Base-by-base conservation (phyloP, 1,140 invertebrate species). In the Drosophila lacteicornis region DNA sequence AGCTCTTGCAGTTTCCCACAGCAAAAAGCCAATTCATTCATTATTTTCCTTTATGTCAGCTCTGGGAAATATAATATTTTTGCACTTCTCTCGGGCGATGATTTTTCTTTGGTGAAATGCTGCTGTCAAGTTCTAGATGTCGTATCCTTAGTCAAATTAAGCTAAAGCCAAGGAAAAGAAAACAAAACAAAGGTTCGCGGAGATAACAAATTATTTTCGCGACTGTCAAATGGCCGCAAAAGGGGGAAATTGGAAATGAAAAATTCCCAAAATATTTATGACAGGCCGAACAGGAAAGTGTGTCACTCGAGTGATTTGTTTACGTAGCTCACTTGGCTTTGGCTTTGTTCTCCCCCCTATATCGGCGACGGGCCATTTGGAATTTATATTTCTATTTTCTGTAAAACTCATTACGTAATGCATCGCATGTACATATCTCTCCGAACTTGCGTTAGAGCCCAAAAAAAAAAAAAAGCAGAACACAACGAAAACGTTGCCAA, bases 281-380 rank as follows among this genome's bases (percentile, higher is more conserved):
- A 90, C 85, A 90, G 67, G 38, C 75, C 59, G 33, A 82, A 90
- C 86, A 90, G 79, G 56, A 90, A 90, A 85, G 70, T 90, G 60
- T 90, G 85, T 90, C 85, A 90, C 85, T 90, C 61, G 82, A 55
- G 55, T 90, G 85, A 90, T 90, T 90, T 90, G 86, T 90, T 90
- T 90, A 88, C 79, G 74, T 58, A 66, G 79, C 81, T 90, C 85
- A 90, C 70, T 90, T 73, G 49, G 43, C 57, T 78, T 90, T 73
- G 49, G 43, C 57, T 78, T 78, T 66, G 49, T 70, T 69, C 46
- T 65, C 27, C 46, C 40, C 45, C 40, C 56, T 45, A 38, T 11
- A 33, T 33, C 33, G 33, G 33, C 33, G 33, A 38, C 47, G 25
- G 67, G 33, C 51, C 51, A 50, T 57, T 60, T 63, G 57, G 49